These are phyloP conservation scores for Catagonus wagneri DNA, from an alignment of 2,113 vertebrate species.

Conservation along the genomic window DNA sequence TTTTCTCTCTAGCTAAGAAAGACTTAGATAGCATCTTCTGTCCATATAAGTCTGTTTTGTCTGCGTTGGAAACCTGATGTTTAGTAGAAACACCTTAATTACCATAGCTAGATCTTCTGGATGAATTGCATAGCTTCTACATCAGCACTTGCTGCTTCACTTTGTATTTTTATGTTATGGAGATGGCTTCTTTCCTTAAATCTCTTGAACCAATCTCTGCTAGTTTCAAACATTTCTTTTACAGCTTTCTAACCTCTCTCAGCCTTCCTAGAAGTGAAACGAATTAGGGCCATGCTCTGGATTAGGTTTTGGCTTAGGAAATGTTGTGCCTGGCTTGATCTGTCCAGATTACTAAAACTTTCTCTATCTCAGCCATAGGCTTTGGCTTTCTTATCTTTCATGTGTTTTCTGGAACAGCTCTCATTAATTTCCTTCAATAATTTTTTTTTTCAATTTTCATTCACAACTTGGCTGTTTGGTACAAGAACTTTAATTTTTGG, in stretches of 20 bases:
- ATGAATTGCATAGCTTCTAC: not conserved
- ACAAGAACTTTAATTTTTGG: not conserved
- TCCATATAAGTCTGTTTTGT: not conserved
- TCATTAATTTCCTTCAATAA: not conserved
- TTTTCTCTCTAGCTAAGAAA: not conserved
- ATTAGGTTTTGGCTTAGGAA: not conserved
- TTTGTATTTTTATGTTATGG: not conserved
- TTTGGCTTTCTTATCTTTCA: not conserved
- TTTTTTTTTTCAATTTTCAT: not conserved
- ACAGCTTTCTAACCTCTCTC: not conserved
- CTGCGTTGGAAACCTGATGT: not conserved
- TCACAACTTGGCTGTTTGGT: not conserved
- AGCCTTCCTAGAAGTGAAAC: not conserved
- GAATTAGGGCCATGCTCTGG: not conserved
- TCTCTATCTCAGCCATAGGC: not conserved
- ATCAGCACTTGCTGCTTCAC: not conserved
- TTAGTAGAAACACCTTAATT: not conserved
- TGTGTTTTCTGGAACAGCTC: not conserved
- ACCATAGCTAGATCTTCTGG: not conserved
- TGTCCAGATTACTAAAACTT: not conserved
- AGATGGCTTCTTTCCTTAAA: not conserved
- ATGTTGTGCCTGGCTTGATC: not conserved
- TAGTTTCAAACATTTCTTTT: not conserved
- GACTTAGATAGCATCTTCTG: not conserved
- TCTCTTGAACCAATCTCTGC: not conserved